A percentile compares a stretch with the other conserved stretches of the same genome.
Conservation (phyloP, 2,797 vertebrate genomes). For the Spinibarbus caldwelli region DNA sequence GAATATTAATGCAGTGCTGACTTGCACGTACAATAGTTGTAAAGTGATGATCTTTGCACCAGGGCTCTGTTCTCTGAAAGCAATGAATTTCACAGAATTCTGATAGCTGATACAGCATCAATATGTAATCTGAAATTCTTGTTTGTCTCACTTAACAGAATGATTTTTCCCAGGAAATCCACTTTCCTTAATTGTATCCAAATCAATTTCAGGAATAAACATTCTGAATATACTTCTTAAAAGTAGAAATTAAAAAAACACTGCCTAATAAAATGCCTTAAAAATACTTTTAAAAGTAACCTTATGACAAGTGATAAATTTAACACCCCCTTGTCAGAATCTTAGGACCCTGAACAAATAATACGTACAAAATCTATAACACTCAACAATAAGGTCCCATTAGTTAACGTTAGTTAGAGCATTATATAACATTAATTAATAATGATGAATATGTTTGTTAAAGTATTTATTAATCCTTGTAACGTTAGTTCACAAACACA, state of each 20-base stretch:
- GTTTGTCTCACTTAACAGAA: conserved; percentile 1
- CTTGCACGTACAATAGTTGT: background rate
- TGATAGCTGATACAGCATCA: background rate
- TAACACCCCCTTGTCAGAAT: no score
- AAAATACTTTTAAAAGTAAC: no score
- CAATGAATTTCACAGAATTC: background rate
- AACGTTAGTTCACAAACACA: no score
- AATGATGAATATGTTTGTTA: no score
- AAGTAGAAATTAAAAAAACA: background rate
- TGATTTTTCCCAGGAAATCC: background rate
- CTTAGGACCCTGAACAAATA: no score
- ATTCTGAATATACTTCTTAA: background rate
- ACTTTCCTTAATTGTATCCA: background rate
- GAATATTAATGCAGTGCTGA: background rate
- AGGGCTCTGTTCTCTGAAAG: background rate
- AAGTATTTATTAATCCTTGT: no score
- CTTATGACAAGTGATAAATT: no score
- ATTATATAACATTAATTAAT: no score
- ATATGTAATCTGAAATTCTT: conserved; percentile 6
- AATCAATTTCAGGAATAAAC: background rate
- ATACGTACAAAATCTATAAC: no score
- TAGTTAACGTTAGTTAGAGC: no score
- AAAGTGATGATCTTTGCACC: background rate
- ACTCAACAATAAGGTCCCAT: no score
- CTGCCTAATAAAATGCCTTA: no score